phyloP scores from a whole-genome alignment of 1,140 invertebrate species.

The Uloborus diversus region DNA sequence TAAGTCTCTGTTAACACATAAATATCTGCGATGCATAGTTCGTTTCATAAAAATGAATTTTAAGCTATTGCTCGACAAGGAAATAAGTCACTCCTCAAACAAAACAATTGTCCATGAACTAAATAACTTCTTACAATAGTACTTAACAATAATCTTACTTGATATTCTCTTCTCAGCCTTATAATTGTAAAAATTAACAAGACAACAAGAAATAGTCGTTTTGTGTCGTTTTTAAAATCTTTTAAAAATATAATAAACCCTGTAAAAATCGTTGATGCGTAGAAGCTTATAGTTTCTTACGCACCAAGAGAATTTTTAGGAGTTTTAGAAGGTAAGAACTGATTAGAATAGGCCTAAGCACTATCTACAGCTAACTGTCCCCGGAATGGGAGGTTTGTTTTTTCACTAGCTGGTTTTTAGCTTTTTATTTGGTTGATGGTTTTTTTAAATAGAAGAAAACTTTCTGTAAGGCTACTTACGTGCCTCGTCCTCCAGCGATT shows the following conservation, averaged over 20 bases:
- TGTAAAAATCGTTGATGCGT: not conserved
- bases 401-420: not conserved
- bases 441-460: conserved; percentile 23
- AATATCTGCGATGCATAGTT: not conserved
- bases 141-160: not conserved
- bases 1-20: not conserved
- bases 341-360: not conserved
- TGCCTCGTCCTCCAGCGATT: conserved; percentile 15
- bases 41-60: no score
- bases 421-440: not conserved
- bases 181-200: not conserved
- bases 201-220: not conserved
- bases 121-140: not conserved
- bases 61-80: no score
- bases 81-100: no score
- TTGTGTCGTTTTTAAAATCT: not conserved
- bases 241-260: not conserved
- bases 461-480: conserved; percentile 48
- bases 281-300: not conserved
- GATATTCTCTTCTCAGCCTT: not conserved
- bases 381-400: not conserved
- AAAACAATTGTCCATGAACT: not conserved
- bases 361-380: conserved; percentile 34
- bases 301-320: not conserved
- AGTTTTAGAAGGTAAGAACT: not conserved